Base-by-base conservation (phyloP, 2,888 invertebrate species). In the Osmoderma eremita region DNA sequence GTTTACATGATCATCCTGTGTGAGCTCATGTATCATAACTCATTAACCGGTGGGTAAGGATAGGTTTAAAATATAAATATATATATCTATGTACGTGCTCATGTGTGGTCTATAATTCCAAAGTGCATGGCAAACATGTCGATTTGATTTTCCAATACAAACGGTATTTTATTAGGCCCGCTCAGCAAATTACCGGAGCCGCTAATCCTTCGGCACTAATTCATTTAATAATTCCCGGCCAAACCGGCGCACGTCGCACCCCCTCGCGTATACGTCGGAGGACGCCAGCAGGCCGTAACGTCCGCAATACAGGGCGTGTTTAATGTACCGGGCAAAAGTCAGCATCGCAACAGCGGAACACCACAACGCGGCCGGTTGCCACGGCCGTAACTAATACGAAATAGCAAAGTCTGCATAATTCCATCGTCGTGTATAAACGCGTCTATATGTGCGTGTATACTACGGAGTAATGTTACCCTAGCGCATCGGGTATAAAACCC, bases 361-460 rank as follows among this genome's bases (percentile, higher is more conserved):
- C 17, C 22, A 10, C 22, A 13, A 10, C 53, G 18, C 38, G 36
- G 15, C n/a, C 24, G 13, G 12, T 30, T 30, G 20, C 68, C 48
- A 63, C 41, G 41, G 20, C 69, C 72, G 69, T 72, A 71, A 72
- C 72, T 71, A 72, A 72, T 72, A 70, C 67, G 68, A 69, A 72
- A 72, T 71, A 69, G 69, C 69, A 66, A 68, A 70, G 67, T 69
- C 72, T 67, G 70, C 69, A 70, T 72, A 70, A 72, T 72, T 61
- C 58, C 45, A 45, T 15, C 45, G 24, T 24, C 12, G 24, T 39
- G 18, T 39, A 54, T 22, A 41, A n/a, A 30, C 10, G 13, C 41
- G 18, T 58, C 24, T 45, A 15, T 53, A 38, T 30, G 30, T 30
- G 30, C 30, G 30, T 30, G 30, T 30, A 3, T 30, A 30, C 10